Percentiles rank a stretch among this genome's conserved stretches.
These are phyloP conservation scores for Zaprionus lineosus DNA, from an alignment of 2,888 invertebrate genomes.

Conservation along the genomic window DNA sequence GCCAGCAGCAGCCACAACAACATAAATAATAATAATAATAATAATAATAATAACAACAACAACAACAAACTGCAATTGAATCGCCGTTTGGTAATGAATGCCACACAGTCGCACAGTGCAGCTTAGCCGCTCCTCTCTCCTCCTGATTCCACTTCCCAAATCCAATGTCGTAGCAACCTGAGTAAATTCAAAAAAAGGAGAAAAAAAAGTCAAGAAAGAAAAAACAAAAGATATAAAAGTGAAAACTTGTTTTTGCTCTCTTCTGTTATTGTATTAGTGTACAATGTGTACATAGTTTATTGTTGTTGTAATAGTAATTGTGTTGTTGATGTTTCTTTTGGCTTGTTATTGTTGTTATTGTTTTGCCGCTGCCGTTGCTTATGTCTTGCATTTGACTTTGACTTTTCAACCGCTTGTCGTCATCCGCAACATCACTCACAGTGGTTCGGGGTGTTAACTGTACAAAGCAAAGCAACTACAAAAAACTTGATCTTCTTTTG, in stretches of 20 bases:
- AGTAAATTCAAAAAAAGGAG: constrained; percentile 40
- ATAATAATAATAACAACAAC: constrained; percentile 2
- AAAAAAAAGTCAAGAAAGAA: constrained; percentile 12
- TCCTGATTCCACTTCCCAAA: neutral
- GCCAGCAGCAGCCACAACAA: constrained; percentile 33
- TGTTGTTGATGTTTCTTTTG: constrained; percentile 28
- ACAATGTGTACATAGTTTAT: constrained; percentile 41
- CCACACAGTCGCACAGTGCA: constrained; percentile 20
- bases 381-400: constrained; percentile 73
- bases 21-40: constrained; percentile 1
- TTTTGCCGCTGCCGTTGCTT: constrained; percentile 38
- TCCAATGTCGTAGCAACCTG: constrained; percentile 36
- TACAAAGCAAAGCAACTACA: neutral
- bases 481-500: too few relatives aligned
- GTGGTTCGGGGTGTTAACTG: too few relatives aligned
- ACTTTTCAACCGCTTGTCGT: constrained; percentile 74
- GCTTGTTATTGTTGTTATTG: constrained; percentile 34
- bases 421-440: constrained; percentile 34
- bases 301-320: too few relatives aligned
- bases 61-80: constrained; percentile 61
- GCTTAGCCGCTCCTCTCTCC: neutral
- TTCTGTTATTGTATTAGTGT: constrained; percentile 43
- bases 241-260: constrained; percentile 70
- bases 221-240: constrained; percentile 57
- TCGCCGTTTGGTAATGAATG: constrained; percentile 70